Percentiles rank a stretch among this genome's conserved stretches.
phyloP scores from a whole-genome alignment of 2,113 vertebrate species.

The Tangachromis dhanisi region DNA sequence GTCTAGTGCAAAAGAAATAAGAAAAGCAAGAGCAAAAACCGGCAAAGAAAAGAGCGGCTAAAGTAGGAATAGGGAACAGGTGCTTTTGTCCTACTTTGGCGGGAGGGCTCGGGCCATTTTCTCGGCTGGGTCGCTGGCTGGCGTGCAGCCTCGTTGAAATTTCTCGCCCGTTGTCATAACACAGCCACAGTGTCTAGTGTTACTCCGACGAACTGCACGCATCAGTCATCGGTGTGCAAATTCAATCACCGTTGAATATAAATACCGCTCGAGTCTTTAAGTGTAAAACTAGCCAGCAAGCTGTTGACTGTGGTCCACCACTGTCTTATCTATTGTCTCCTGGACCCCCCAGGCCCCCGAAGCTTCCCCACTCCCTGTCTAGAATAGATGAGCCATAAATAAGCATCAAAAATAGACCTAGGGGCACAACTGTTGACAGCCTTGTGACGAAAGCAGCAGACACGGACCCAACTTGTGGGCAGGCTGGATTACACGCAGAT shows the following conservation, averaged over 20 bases:
- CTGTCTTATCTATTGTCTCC: slow-evolving; percentile 73
- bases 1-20: slow-evolving; percentile 32
- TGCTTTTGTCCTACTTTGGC: slow-evolving; percentile 65
- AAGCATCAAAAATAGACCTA: slow-evolving; percentile 84
- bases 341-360: neutral
- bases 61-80: slow-evolving; percentile 64
- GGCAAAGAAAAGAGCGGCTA: slow-evolving; percentile 13
- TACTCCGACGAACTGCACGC: slow-evolving; percentile 44
- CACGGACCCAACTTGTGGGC: slow-evolving; percentile 77
- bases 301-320: slow-evolving; percentile 4
- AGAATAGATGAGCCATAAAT: slow-evolving; percentile 77
- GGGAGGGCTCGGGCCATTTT: slow-evolving; percentile 38
- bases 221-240: slow-evolving; percentile 50
- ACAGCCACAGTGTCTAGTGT: slow-evolving; percentile 53
- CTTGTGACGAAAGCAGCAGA: slow-evolving; percentile 79
- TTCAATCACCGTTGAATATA: slow-evolving; percentile 63
- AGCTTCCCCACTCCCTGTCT: slow-evolving; percentile 44
- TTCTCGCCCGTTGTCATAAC: slow-evolving; percentile 52
- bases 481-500: slow-evolving; percentile 83
- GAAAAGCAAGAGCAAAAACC: slow-evolving; percentile 8
- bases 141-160: slow-evolving; percentile 36
- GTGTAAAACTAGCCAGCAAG: slow-evolving; percentile 54
- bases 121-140: slow-evolving; percentile 18
- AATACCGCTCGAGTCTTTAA: slow-evolving; percentile 43
- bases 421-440: slow-evolving; percentile 87